Evolutionary conservation across 2,113 vertebrate species (phyloP).

Genomic region (Aramus guarauna): DNA sequence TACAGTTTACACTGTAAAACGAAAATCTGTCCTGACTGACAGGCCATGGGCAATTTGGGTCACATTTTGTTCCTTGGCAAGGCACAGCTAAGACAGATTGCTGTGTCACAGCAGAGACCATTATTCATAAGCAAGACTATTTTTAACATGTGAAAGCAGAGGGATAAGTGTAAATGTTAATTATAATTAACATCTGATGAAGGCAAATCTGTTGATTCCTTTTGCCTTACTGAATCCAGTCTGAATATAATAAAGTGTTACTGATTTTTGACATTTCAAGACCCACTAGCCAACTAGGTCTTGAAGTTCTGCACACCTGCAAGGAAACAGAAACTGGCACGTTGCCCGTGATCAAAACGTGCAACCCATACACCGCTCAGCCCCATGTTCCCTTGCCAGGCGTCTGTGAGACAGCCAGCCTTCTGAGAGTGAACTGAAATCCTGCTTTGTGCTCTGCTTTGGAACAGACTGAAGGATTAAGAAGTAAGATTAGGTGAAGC

Average conservation of each 20-base stretch:
- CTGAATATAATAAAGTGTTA: not conserved
- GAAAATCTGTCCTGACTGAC: not conserved
- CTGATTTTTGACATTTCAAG: not conserved
- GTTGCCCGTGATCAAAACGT: not conserved
- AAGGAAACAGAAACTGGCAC: not conserved
- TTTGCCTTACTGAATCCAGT: not conserved
- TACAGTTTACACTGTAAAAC: not conserved
- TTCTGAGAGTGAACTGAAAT: not conserved
- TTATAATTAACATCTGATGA: not conserved
- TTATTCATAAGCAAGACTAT: conserved; percentile 33
- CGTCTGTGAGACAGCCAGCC: not conserved
- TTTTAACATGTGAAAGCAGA: conserved; percentile 9
- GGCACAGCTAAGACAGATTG: conserved; percentile 31
- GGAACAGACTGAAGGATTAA: not conserved
- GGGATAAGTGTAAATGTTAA: not conserved
- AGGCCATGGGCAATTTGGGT: not conserved
- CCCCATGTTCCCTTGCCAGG: not conserved
- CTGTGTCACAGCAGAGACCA: conserved; percentile 43
- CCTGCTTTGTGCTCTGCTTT: not conserved
- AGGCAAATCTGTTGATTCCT: not conserved
- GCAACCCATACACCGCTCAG: not conserved
- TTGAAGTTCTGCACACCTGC: not conserved
- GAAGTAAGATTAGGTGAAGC: not conserved
- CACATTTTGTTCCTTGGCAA: conserved; percentile 41
- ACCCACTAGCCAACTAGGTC: not conserved